Evolutionary conservation across 2,797 vertebrate genomes (phyloP).

Genomic region (Fratercula arctica): DNA sequence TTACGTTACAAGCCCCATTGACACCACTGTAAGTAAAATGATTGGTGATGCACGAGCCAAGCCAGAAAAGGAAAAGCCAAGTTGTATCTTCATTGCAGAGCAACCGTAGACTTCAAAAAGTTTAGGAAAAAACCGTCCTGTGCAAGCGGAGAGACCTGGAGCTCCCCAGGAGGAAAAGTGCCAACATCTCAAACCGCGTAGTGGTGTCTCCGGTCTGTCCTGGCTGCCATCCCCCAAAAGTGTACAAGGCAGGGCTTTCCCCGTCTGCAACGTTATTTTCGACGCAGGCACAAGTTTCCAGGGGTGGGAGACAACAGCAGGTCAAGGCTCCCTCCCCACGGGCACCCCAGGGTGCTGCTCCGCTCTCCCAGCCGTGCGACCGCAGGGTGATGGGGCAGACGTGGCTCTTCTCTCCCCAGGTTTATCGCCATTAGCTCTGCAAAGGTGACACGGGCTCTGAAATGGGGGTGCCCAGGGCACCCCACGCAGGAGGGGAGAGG

Average conservation of each 20-base stretch:
- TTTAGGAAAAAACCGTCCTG: background rate
- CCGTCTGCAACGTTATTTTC: background rate
- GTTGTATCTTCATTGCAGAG: background rate
- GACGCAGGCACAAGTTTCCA: no score
- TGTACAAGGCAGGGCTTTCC: background rate
- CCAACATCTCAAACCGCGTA: background rate
- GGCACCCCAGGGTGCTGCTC: background rate
- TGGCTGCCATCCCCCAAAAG: background rate
- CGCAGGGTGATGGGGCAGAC: background rate
- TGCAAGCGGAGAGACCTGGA: background rate
- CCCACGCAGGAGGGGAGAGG: background rate
- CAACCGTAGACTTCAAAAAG: background rate
- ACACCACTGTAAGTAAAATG: background rate
- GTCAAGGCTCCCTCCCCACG: accelerated
- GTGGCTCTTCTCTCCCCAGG: background rate
- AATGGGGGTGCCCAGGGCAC: background rate
- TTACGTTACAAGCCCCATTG: background rate
- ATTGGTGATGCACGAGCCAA: background rate
- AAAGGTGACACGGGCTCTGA: background rate
- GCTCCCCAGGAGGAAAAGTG: background rate
- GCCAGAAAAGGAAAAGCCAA: background rate
- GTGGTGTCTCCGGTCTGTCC: accelerated
- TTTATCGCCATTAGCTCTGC: background rate
- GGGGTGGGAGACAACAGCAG: background rate
- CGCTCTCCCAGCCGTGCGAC: accelerated